Evolutionary conservation across 2,888 invertebrate species (phyloP).

Genomic region (Agrilus mali): DNA sequence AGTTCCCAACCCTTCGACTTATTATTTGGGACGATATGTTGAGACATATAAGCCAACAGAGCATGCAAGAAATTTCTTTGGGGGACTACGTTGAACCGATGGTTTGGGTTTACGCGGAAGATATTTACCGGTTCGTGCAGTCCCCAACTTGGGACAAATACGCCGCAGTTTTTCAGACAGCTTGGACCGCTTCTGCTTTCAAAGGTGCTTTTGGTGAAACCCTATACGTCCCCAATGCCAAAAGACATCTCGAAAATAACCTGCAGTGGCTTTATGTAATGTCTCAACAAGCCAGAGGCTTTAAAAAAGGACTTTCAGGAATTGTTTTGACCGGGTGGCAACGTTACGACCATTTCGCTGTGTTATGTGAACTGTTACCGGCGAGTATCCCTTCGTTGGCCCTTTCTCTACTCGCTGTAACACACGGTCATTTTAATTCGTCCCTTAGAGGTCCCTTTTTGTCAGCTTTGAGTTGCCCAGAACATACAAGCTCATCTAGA

Average conservation of each 20-base stretch:
- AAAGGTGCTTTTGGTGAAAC: conserved; percentile 67
- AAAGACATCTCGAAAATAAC: conserved; percentile 57
- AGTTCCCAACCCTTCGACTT: conserved; percentile 44
- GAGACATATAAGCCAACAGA: conserved; percentile 46
- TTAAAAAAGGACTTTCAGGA: conserved; percentile 39
- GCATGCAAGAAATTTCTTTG: conserved; percentile 47
- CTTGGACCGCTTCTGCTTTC: conserved; percentile 64
- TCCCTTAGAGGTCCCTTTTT: conserved; percentile 35
- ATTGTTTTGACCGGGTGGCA: conserved; percentile 48
- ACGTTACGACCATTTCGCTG: conserved; percentile 58
- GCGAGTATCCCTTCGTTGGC: conserved; percentile 53
- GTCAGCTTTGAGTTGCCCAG: conserved; percentile 43
- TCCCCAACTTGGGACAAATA: conserved; percentile 53
- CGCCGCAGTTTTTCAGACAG: conserved; percentile 49
- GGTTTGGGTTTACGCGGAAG: conserved; percentile 71
- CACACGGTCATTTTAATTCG: conserved; percentile 47
- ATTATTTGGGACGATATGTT: conserved; percentile 79
- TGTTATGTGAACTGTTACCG: conserved; percentile 54
- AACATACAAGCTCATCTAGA: conserved; percentile 20
- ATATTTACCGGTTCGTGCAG: conserved; percentile 44
- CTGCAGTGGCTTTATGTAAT: conserved; percentile 57
- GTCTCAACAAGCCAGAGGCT: conserved; percentile 42
- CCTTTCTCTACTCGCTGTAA: conserved; percentile 43
- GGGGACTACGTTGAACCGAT: conserved; percentile 61
- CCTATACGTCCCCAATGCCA: conserved; percentile 50